Base-by-base conservation (phyloP, 1,140 invertebrate species). In the Zeugodacus cucurbitae region DNA sequence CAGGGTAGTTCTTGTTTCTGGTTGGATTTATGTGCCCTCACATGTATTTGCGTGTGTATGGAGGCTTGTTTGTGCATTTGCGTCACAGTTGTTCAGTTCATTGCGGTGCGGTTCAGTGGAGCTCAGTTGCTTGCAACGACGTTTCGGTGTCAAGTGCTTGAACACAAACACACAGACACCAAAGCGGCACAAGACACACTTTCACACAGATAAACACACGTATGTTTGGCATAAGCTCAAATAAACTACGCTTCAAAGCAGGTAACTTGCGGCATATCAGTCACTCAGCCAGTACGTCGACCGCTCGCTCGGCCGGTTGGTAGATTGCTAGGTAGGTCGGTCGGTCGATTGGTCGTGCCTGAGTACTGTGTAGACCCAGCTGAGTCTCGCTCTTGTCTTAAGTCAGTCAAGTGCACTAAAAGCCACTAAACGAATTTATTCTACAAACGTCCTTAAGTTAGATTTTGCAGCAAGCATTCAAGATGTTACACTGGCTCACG, bases 381-480 rank as follows among this genome's bases (percentile, higher is more conserved):
- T 29, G 74, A 41, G 74, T 82, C 58, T 62, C 48, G 6, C 41
- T 82, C 44, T 82, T 82, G 37, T 82, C 41, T 82, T 82, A 82
- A 82, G 44, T 82, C 74, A 82, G 74, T 82, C 74, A 82, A 82
- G 74, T 82, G 26, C 41, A 82, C 74, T 82, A 48, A 82, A 82
- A 82, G 74, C 74, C 74, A 82, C 74, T 82, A 82, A 82, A 82
- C 11, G 74, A 82, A 82, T 82, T 82, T 82, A 82, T 82, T 82
- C 41, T 29, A 82, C 74, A 82, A 82, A 82, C 41, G 41, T 34
- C 10, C 41, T 82, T 82, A 82, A 54, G 41, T 37, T 82, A 44
- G 74, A 48, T 82, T 74, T 44, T 82, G 14, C 41, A 82, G 26
- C 74, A 82, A n/a, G n/a, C n/a, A 82, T 26, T 82, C 41, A 82